Percentiles rank a stretch among this genome's conserved stretches.
Evolutionary conservation across 2,113 vertebrate genomes (phyloP).

Genomic region (Neomonachus schauinslandi): DNA sequence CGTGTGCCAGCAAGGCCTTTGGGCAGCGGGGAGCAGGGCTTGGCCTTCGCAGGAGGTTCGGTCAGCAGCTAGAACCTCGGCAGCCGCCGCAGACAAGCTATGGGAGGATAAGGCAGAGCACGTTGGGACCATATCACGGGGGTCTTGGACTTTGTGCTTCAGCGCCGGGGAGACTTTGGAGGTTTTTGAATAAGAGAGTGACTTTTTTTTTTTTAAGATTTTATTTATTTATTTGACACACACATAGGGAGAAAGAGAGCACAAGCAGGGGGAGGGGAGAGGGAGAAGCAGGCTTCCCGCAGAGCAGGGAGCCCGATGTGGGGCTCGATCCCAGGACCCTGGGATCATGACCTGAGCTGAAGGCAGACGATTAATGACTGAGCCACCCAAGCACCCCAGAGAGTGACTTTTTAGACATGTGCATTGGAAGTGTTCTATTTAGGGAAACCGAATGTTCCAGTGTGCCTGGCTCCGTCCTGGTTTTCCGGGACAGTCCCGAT

Average conservation of each 20-base stretch:
- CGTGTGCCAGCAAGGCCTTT: neutral
- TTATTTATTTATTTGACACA: no score
- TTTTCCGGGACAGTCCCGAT: neutral
- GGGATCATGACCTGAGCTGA: no score
- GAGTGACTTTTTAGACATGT: neutral
- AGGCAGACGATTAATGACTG: no score
- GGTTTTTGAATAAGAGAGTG: neutral
- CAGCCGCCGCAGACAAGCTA: fast-evolving
- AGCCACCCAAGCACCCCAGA: no score
- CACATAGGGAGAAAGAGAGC: no score
- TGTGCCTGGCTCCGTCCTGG: neutral
- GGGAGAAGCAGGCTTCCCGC: no score
- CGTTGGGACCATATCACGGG: no score
- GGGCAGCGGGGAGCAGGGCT: neutral
- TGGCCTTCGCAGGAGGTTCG: no score
- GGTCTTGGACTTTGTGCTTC: neutral
- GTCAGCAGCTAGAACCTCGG: no score
- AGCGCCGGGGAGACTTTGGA: neutral
- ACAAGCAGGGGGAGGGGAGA: no score
- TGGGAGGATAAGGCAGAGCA: neutral
- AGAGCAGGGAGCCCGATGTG: no score
- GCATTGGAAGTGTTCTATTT: neutral
- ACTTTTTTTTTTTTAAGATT: neutral
- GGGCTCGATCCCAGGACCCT: no score
- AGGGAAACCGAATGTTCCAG: neutral